Percentiles rank a stretch among this genome's conserved stretches.
Conservation (phyloP, 2,797 vertebrate genomes). For the Propithecus perrieri region DNA sequence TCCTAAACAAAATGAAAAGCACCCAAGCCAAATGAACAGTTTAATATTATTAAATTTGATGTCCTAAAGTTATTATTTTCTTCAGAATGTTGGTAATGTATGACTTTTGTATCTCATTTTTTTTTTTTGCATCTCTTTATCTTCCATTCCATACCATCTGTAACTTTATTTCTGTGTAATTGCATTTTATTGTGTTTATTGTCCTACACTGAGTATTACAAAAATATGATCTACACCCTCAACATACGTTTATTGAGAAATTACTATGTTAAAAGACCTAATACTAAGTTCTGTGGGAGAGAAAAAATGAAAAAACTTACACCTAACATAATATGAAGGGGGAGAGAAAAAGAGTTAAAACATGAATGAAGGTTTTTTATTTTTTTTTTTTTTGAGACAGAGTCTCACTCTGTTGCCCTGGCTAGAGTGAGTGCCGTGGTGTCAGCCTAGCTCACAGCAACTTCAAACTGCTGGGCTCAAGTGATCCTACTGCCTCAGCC, state of each 20-base stretch:
- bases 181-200: conserved; percentile 29
- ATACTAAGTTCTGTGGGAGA: neutral
- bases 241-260: neutral
- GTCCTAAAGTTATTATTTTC: neutral
- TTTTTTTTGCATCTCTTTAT: neutral
- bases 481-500: no score
- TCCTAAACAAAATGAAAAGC: conserved; percentile 26
- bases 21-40: neutral
- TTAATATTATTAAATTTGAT: neutral
- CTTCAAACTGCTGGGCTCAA: no score
- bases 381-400: no score
- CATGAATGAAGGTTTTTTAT: conserved; percentile 1
- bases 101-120: neutral
- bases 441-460: no score
- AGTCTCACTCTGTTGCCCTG: no score
- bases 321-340: neutral
- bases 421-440: no score
- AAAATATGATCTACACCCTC: neutral
- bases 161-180: neutral
- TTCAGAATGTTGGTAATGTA: neutral
- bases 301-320: neutral
- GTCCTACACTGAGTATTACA: neutral
- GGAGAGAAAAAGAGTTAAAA: conserved; percentile 8
- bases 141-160: neutral
- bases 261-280: neutral